phyloP scores from a whole-genome alignment of 2,888 invertebrate species.

The Pasiphila rectangulata region DNA sequence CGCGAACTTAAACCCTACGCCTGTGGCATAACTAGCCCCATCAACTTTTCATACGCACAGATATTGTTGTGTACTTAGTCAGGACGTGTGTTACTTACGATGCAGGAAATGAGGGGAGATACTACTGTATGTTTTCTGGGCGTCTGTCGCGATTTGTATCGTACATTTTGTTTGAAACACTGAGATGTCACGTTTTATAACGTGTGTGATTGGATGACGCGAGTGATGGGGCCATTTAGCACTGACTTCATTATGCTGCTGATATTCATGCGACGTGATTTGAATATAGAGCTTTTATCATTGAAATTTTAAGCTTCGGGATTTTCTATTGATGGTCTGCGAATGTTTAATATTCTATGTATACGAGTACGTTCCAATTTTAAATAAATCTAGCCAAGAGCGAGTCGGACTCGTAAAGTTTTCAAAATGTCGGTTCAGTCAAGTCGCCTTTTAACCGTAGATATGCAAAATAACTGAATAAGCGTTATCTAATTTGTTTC shows the following conservation, averaged over 20 bases:
- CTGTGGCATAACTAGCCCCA: constrained; percentile 28
- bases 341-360: neutral
- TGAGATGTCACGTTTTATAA: constrained; percentile 55
- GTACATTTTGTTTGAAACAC: constrained; percentile 50
- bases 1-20: constrained; percentile 54
- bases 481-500: too few relatives aligned
- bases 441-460: too few relatives aligned
- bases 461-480: too few relatives aligned
- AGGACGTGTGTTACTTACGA: constrained; percentile 65
- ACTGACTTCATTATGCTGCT: constrained; percentile 31
- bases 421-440: too few relatives aligned
- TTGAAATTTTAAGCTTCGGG: neutral
- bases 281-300: constrained; percentile 2
- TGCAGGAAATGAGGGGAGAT: constrained; percentile 75
- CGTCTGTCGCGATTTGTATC: constrained; percentile 66
- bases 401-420: too few relatives aligned
- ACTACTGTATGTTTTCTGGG: constrained; percentile 55
- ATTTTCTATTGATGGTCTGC: neutral
- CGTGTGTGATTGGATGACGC: constrained; percentile 50
- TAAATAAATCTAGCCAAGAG: neutral
- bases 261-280: constrained; percentile 20
- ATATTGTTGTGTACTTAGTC: constrained; percentile 51
- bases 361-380: neutral
- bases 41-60: constrained; percentile 32
- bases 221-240: constrained; percentile 34